Percentiles rank a stretch among this genome's conserved stretches.
phyloP scores from a whole-genome alignment of 2,888 invertebrate genomes.

The Bombyx huttoni region DNA sequence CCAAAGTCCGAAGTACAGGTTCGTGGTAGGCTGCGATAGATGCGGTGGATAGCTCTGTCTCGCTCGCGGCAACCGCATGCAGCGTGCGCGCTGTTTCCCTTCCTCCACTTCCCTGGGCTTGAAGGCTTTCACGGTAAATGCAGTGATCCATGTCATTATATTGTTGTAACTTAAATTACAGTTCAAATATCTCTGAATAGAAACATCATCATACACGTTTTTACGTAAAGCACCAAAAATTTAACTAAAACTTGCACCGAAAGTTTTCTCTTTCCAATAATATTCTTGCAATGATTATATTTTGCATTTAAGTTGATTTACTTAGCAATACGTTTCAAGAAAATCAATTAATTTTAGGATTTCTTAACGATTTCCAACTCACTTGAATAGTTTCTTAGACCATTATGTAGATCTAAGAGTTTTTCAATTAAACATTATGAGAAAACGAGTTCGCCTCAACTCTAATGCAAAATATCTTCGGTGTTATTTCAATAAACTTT shows the following conservation, averaged over 20 bases:
- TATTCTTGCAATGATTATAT: too few relatives aligned
- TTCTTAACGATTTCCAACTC: neutral
- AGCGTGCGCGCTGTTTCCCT: constrained; percentile 16
- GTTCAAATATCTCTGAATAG: neutral
- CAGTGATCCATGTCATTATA: neutral
- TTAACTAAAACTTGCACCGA: too few relatives aligned
- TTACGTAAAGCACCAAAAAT: neutral
- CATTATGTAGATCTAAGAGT: neutral
- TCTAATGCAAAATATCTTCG: neutral
- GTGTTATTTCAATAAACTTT: neutral
- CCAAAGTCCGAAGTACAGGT: constrained; percentile 5
- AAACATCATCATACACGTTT: neutral
- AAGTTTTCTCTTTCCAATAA: too few relatives aligned
- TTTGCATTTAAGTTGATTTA: too few relatives aligned
- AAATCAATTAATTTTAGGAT: too few relatives aligned
- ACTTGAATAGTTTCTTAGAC: neutral
- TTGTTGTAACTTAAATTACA: neutral
- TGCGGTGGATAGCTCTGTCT: constrained; percentile 1
- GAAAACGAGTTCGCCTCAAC: neutral
- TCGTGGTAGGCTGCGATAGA: constrained; percentile 4
- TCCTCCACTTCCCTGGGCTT: constrained; percentile 6
- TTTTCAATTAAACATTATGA: neutral
- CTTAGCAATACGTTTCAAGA: too few relatives aligned
- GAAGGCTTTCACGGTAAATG: constrained; percentile 18
- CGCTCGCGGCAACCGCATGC: constrained; percentile 20